phyloP scores from a whole-genome alignment of 2,888 invertebrate genomes.

The Nyleta sp. region DNA sequence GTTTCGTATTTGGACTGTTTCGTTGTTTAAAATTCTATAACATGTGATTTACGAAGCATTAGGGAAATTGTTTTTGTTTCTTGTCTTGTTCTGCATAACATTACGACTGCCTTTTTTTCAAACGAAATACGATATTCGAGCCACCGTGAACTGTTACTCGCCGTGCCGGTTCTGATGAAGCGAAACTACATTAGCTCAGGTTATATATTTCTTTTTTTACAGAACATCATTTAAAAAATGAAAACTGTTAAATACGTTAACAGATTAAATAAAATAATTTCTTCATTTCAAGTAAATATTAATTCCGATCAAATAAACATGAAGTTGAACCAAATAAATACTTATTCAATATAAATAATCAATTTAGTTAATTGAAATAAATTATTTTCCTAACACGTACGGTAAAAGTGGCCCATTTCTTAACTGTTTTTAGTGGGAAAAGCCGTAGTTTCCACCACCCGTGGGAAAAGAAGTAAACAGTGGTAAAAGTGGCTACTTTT shows the following conservation, averaged over 20 bases:
- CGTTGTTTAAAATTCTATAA: slow-evolving; percentile 56
- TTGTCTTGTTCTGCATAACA: slow-evolving; percentile 54
- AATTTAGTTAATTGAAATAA: too few relatives aligned
- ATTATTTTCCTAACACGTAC: too few relatives aligned
- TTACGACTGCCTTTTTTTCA: slow-evolving; percentile 39
- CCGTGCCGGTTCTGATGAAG: slow-evolving; percentile 16
- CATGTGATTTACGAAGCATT: slow-evolving; percentile 62
- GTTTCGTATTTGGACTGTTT: slow-evolving; percentile 34
- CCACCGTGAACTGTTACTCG: slow-evolving; percentile 15
- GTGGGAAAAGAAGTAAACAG: too few relatives aligned
- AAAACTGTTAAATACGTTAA: slow-evolving; percentile 17
- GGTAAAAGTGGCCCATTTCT: too few relatives aligned
- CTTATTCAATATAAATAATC: too few relatives aligned
- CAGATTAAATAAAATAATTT: too few relatives aligned
- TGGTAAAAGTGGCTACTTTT: too few relatives aligned
- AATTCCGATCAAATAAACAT: too few relatives aligned
- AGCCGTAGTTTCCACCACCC: too few relatives aligned
- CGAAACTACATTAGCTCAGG: slow-evolving; percentile 37
- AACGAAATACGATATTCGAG: slow-evolving; percentile 39
- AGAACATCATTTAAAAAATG: slow-evolving; percentile 5
- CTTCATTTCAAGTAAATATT: too few relatives aligned
- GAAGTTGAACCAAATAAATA: too few relatives aligned
- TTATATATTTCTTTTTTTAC: slow-evolving; percentile 16
- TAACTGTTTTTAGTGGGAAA: too few relatives aligned
- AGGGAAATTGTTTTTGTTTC: slow-evolving; percentile 62